Evolutionary conservation across 2,888 invertebrate species (phyloP), one percentile per base, ranked within the genome.

Genomic region (Tetragonisca angustula): DNA sequence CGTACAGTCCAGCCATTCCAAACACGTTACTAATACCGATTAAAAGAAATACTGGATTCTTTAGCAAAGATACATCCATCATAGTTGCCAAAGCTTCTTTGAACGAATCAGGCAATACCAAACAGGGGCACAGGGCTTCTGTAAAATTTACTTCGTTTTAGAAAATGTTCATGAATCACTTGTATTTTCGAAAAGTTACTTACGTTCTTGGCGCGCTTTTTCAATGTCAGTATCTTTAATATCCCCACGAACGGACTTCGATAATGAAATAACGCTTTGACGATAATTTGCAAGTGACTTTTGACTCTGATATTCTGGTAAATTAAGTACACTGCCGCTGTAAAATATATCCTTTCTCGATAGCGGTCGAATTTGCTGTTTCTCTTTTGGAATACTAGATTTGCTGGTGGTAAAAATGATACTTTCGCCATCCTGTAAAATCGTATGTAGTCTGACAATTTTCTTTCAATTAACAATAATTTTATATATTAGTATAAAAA

Each of bases 291-390:
- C 97, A 76, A 99, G 95, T 2, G 98, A 98, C 93, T 98, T 98
- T 94, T 98, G 98, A 82, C 98, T 98, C 94, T 98, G 97, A 95
- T 97, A 99, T 95, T 99, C 98, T 0, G 98, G 98, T 91, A 99
- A 96, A 95, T 99, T 98, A 84, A 97, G 96, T 43, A 99, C 98
- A 69, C 99, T 99, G 52, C 99, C 99, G 4, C 98, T 98, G 95
- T 99, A 99, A 95, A 99, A 99, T 92, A 99, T 99, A 95, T 99
- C 99, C 93, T 99, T 98, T 76, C 99, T 96, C 13, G 98, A 98
- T 95, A 99, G 95, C 4, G 99, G 99, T 27, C 98, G 96, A 24
- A 98, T 98, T 87, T 96, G 95, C 69, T 96, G 95, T 86, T 95
- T 95, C 90, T 96, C 96, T 83, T 94, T 94, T 54, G 94, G 92